A percentile compares a stretch with the other conserved stretches of the same genome.
These are phyloP conservation scores for Eulemur macaco DNA, from an alignment of 2,113 vertebrate species.

Conservation along the genomic window DNA sequence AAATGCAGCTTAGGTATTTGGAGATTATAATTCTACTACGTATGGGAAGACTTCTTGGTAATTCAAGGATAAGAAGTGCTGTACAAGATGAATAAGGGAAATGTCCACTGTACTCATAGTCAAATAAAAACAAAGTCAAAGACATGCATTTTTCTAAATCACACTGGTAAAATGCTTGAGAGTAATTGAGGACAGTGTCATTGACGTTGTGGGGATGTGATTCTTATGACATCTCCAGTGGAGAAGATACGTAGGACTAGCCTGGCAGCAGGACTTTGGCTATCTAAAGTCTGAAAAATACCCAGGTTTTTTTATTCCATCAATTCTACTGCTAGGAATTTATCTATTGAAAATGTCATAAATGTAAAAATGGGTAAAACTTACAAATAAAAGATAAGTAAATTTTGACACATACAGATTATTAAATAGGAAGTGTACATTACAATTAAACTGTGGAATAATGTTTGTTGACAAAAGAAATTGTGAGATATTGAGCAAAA, in stretches of 20 bases:
- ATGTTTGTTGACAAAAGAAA: background rate
- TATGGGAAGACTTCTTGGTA: background rate
- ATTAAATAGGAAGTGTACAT: background rate
- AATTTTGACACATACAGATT: background rate
- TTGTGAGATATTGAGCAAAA: background rate
- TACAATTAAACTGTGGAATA: background rate
- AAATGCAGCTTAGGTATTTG: background rate
- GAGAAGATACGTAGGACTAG: rapidly evolving
- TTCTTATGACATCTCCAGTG: rapidly evolving
- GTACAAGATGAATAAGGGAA: background rate
- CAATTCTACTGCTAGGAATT: background rate
- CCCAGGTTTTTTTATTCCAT: background rate
- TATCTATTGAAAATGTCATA: background rate
- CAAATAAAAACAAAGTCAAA: background rate
- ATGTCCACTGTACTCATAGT: background rate
- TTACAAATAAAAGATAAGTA: background rate
- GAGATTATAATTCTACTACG: background rate
- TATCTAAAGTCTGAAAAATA: background rate
- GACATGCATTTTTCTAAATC: background rate
- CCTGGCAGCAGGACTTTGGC: background rate
- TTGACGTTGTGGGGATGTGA: rapidly evolving
- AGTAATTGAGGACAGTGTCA: rapidly evolving
- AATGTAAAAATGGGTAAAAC: background rate
- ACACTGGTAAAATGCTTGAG: background rate
- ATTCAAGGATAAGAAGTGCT: background rate